Base-by-base conservation (phyloP, 2,797 vertebrate species). In the Luscinia luscinia region DNA sequence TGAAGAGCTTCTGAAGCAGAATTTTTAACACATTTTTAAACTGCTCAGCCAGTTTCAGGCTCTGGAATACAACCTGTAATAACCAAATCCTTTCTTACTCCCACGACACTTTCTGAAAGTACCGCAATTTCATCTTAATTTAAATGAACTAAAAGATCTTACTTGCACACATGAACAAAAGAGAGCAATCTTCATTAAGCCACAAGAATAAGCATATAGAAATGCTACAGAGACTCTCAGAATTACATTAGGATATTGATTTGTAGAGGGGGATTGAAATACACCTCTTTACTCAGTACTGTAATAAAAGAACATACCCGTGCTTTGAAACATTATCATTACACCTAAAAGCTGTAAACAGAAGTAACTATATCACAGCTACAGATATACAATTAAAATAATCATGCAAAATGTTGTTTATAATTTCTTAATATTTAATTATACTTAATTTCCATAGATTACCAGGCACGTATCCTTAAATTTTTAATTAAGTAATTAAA, bases 1-100 rank as follows among this genome's bases (percentile, higher is more conserved):
- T 4, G 12, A 75, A 84, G 45, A 48, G 15, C 57, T 88, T 79
- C 38, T 76, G 51, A 86, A 88, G 63, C 32, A 46, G 62, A 88
- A 58, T 36, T 46, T 59, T 45, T 59, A 59, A 73, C 66, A 73
- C 66, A 6, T 20, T 46, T 82, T 62, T 48, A 82, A 80, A 66
- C n/a, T 32, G 80, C 46, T 74, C 43, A 88, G 69, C 62, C 58
- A 58, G 40, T 57, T 89, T 48, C 83, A 91, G 40, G n/a, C n/a
- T 51, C 81, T 89, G 84, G 92, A 87, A 95, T n/a, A 83, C 20
- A 64, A 69, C 16, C 36, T 86, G 43, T 84, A 85, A 91, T 85
- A 97, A 94, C 70, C 74, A 87, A 77, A 43, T 34, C 57, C 55
- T 87, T 95, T 95, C 93, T 69, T 64, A 83, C 18, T 74, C 87